Percentiles rank a stretch among this genome's conserved stretches.
Conservation (phyloP, 1,140 invertebrate genomes). For the Aphis craccivora region DNA sequence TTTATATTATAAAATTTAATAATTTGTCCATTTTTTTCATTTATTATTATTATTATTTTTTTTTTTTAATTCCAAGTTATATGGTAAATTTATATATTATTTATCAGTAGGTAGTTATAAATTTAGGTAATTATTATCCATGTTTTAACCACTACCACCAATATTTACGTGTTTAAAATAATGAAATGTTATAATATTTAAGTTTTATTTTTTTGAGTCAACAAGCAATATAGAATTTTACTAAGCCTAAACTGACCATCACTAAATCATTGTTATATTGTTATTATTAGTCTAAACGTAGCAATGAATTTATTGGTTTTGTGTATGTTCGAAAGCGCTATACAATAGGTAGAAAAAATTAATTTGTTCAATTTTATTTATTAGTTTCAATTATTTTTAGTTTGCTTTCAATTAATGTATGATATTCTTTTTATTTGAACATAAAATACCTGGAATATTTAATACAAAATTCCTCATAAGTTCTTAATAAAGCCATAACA, state of each 20-base stretch:
- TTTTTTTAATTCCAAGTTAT: background rate
- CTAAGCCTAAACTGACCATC: background rate
- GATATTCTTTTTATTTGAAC: background rate
- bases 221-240: background rate
- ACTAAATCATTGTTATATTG: background rate
- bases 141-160: background rate
- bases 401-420: background rate
- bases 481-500: background rate
- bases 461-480: background rate
- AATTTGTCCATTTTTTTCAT: background rate
- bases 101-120: too few species aligned
- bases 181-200: background rate
- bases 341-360: background rate
- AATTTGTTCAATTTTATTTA: background rate
- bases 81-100: too few species aligned
- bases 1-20: background rate
- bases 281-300: background rate
- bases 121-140: background rate
- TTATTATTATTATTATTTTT: too few species aligned
- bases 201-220: background rate
- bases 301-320: background rate
- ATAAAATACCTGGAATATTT: background rate
- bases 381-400: background rate
- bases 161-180: background rate
- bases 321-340: background rate